Conservation (phyloP, 2,888 invertebrate species). For the Torymus aiolomorphi region DNA sequence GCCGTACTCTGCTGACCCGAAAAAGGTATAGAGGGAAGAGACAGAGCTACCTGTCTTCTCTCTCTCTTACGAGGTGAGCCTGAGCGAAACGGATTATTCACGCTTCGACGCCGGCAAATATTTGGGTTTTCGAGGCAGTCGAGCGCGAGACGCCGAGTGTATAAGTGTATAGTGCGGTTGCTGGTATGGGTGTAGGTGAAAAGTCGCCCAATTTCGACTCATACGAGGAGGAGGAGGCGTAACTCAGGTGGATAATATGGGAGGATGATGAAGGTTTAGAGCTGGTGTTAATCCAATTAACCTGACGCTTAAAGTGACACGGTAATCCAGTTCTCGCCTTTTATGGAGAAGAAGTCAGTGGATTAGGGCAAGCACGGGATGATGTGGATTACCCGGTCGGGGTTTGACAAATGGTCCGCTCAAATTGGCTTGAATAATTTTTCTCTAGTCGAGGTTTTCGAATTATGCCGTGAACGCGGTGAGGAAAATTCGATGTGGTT, state of each 20-base stretch:
- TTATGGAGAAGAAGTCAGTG: not conserved
- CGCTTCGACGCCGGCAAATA: slow-evolving; percentile 30
- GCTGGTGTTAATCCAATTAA: slow-evolving; percentile 45
- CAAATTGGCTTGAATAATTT: slow-evolving; percentile 46
- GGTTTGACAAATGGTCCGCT: slow-evolving; percentile 47
- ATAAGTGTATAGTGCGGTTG: too few relatives aligned
- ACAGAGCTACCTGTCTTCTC: slow-evolving; percentile 40
- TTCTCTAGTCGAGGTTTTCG: not conserved
- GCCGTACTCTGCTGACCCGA: slow-evolving; percentile 39
- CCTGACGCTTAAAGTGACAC: slow-evolving; percentile 4
- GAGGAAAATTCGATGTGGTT: too few relatives aligned
- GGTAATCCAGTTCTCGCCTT: slow-evolving; percentile 35
- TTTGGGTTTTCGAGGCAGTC: slow-evolving; percentile 35
- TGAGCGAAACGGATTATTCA: slow-evolving; percentile 48
- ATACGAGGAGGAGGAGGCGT: too few relatives aligned
- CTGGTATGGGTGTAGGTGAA: too few relatives aligned
- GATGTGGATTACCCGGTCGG: not conserved
- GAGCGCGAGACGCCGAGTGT: not conserved
- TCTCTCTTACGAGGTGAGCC: not conserved
- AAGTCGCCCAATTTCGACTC: too few relatives aligned
- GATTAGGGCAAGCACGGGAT: not conserved
- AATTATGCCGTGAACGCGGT: not conserved
- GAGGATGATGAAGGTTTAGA: too few relatives aligned
- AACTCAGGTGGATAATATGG: too few relatives aligned
- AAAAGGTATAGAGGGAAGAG: not conserved